Percentiles rank a stretch among this genome's conserved stretches.
Conservation (phyloP, 2,797 vertebrate genomes). For the Melanogrammus aeglefinus region DNA sequence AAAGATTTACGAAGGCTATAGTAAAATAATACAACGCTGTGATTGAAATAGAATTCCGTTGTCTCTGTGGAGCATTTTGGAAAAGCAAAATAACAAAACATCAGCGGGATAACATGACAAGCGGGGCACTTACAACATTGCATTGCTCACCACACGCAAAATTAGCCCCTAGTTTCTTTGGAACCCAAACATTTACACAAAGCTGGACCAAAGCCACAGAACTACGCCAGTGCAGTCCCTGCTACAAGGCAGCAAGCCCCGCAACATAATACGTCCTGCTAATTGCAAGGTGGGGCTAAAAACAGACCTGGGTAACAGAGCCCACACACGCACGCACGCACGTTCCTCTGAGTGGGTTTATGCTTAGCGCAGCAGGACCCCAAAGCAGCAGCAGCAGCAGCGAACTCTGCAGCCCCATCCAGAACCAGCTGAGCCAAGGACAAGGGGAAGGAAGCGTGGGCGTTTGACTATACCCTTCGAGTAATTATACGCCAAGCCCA, state of each 20-base stretch:
- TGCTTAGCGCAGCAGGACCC: constrained; percentile 13
- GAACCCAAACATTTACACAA: neutral
- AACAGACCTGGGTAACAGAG: neutral
- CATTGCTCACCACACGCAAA: neutral
- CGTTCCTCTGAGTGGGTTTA: constrained; percentile 1
- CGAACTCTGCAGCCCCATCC: constrained; percentile 24
- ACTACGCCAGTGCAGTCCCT: neutral
- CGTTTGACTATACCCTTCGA: constrained; percentile 48
- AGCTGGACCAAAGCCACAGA: neutral
- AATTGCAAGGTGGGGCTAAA: neutral
- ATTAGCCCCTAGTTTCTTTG: neutral
- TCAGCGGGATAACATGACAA: neutral
- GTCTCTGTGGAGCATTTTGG: neutral
- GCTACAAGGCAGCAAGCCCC: neutral
- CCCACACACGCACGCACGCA: neutral
- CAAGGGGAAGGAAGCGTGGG: constrained; percentile 31
- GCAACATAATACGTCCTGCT: neutral
- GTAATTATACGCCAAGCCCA: constrained; percentile 62
- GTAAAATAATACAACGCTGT: neutral
- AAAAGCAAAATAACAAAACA: neutral
- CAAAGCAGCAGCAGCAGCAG: neutral
- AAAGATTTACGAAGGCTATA: neutral
- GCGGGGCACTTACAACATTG: neutral
- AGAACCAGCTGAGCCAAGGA: constrained; percentile 46
- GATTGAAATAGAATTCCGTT: neutral